Conservation (phyloP, 2,797 vertebrate genomes). For the Dendrocincla fuliginosa region DNA sequence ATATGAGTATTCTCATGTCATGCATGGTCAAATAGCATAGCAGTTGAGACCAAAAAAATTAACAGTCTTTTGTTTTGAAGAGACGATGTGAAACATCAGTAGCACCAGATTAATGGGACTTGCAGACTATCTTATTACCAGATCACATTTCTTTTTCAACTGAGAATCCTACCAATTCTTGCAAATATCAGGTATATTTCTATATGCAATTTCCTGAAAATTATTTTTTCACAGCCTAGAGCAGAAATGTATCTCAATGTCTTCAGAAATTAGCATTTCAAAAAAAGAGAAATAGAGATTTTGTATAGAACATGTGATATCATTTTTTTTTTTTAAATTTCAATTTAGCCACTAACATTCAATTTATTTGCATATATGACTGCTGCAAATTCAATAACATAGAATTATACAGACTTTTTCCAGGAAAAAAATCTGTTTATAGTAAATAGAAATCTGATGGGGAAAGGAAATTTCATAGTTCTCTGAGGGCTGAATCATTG, state of each 20-base stretch:
- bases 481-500: neutral
- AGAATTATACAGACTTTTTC: neutral
- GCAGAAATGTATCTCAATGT: neutral
- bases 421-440: neutral
- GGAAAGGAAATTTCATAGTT: neutral
- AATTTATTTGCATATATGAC: neutral
- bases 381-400: neutral
- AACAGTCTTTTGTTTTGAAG: neutral
- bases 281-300: neutral
- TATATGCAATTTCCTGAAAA: neutral
- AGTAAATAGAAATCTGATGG: neutral
- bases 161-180: neutral
- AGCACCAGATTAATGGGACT: neutral
- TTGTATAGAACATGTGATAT: too few species aligned
- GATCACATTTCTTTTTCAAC: neutral
- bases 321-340: neutral
- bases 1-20: neutral
- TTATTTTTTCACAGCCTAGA: neutral
- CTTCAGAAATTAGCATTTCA: neutral
- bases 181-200: neutral
- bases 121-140: neutral
- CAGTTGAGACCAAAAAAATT: neutral
- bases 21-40: neutral
- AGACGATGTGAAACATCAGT: neutral
- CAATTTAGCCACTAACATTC: neutral